Conservation (phyloP, 2,888 invertebrate species). For the Heliconius charithonia region DNA sequence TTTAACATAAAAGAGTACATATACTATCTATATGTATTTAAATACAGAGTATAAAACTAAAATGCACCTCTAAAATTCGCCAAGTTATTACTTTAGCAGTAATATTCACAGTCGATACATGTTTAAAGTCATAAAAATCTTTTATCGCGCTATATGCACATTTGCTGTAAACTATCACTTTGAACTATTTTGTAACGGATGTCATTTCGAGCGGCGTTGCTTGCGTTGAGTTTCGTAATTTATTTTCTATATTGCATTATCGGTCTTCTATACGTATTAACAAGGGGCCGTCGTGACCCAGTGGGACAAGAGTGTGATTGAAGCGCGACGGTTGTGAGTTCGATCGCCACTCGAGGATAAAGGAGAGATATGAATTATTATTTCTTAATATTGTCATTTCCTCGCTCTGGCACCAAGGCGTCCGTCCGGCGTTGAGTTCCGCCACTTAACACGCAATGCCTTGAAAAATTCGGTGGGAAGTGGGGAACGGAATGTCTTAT, state of each 20-base stretch:
- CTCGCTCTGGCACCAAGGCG: no score
- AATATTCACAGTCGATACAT: slow-evolving; percentile 23
- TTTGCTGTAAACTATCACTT: slow-evolving; percentile 21
- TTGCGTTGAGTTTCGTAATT: slow-evolving; percentile 4
- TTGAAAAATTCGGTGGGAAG: no score
- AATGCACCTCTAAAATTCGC: slow-evolving; percentile 3
- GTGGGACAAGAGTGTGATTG: no score
- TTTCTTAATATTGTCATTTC: no score
- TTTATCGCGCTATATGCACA: slow-evolving; percentile 28
- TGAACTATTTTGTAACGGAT: slow-evolving; percentile 23
- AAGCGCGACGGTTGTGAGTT: no score
- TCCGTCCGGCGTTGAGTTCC: no score
- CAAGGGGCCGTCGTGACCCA: no score
- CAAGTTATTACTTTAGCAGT: slow-evolving; percentile 12
- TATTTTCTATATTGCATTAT: slow-evolving; percentile 9
- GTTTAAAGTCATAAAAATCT: slow-evolving; percentile 33
- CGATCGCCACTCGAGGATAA: no score
- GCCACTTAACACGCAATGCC: no score
- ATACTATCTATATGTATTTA: neutral
- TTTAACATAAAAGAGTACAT: neutral
- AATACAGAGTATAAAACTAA: neutral
- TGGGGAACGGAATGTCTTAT: no score
- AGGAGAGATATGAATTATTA: no score
- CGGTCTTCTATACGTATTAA: neutral
- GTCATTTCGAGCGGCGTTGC: slow-evolving; percentile 26